Base-by-base conservation (phyloP, 2,888 invertebrate genomes). In the Mystacides longicornis region DNA sequence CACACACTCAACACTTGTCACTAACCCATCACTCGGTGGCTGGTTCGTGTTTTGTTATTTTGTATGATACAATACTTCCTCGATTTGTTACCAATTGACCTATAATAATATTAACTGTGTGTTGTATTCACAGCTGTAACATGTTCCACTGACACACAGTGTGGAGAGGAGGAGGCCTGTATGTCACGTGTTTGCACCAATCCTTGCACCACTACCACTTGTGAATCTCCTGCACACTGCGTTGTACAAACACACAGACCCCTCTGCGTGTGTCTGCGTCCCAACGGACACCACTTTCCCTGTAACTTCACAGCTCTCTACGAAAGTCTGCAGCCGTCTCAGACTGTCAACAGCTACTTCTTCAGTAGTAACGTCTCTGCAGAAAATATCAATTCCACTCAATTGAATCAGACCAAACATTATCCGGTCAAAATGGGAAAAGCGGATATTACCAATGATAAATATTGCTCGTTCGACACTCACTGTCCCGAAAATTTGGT, bases 91-190 rank as follows among this genome's bases (percentile, higher is more conserved):
- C 20, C 52, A 31, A 22, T 51, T 19, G 52, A 48, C 53, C 49
- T 20, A 43, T 52, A 48, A 33, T 57, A 58, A 58, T 58, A 50
- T 54, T 45, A 45, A 37, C 42, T 54, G 55, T 57, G 51, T 59
- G 48, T 59, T 59, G 50, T 57, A 59, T 59, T 59, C 57, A 49
- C 59, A 59, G 59, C 57, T 54, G 49, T 49, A 49, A 27, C 52
- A 55, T 56, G 70, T 72, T 66, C 70, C 69, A 58, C 71, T 72
- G 86, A 89, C 67, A 83, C 85, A 65, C 89, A 93, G 68, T 94
- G 93, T 67, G 86, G 90, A 52, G 85, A 88, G 49, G 89, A 91
- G 70, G 83, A 87, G 71, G 89, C 89, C 60, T 94, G 93, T 71
- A 81, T 87, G 62, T 83, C 86, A 67, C 85, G 86, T 61, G 85